phyloP scores from a whole-genome alignment of 2,113 vertebrate genomes.

The Pycnonotus jocosus region DNA sequence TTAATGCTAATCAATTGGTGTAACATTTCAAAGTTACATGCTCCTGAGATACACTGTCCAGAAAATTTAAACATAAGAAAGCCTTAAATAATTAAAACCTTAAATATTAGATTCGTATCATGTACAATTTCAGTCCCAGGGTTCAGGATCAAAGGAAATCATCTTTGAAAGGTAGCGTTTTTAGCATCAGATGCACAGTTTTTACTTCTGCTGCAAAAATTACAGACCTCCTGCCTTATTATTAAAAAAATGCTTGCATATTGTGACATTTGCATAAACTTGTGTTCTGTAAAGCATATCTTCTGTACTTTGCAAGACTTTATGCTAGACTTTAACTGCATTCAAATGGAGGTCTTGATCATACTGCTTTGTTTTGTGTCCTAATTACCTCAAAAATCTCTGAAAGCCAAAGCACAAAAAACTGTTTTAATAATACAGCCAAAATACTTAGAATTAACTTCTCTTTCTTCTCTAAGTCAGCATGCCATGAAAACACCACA shows the following conservation, averaged over 20 bases:
- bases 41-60: background rate
- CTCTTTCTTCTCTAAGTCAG: background rate
- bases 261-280: background rate
- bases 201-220: background rate
- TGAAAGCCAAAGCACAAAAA: background rate
- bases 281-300: background rate
- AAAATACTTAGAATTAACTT: background rate
- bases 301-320: background rate
- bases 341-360: background rate
- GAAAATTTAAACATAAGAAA: background rate
- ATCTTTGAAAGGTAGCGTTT: background rate
- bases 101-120: background rate
- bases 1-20: background rate
- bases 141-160: background rate
- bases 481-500: background rate
- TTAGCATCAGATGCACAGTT: background rate
- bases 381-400: background rate
- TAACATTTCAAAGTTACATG: background rate
- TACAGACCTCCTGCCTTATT: background rate
- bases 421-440: background rate
- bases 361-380: background rate
- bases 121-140: background rate
- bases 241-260: background rate
- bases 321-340: background rate
- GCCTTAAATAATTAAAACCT: background rate